Evolutionary conservation across 1,140 invertebrate species (phyloP), one percentile per base, ranked within the genome.

Genomic region (Papilio polyxenes): DNA sequence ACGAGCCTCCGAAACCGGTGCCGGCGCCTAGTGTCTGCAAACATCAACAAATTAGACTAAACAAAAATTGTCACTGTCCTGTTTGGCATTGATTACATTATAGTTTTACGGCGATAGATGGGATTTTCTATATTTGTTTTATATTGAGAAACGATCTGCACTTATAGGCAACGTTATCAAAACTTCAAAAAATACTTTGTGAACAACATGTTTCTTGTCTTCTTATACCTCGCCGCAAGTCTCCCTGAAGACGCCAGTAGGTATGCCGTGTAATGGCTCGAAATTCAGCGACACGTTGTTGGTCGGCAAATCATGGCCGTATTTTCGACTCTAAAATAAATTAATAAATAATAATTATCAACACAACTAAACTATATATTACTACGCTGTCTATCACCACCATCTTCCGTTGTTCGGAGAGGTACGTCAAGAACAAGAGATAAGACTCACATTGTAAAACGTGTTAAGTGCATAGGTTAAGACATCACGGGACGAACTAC

Each of bases 171-270:
- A 1, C 23, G 23, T 31, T 31, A 31, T 44, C 40, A 44, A 44
- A 44, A 44, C 40, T 44, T 7, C 4, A 44, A 44, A 44, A 44
- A 44, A 44, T 44, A 44, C 4, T 44, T 44, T 44, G 7, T 44
- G 40, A 6, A 6, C 75, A 51, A 62, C 6, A n/a, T 75, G 0
- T 44, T 23, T 75, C 7, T 48, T 20, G 20, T 20, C 3, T n/a
- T 11, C 48, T 81, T 81, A 83, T 83, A 93, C 92, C 87, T 94
- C 92, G 59, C 88, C 86, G 44, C n/a, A 82, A 13, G 91, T 91
- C 51, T 86, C 88, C 49, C 92, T 86, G 72, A 94, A 94, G 5
- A 94, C 82, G 3, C 92, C 91, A 53, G 85, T 89, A 1, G 92
- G 92, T 82, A 93, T 85, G 11, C 84, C 74, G 9, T 79, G 77